phyloP scores from a whole-genome alignment of 2,888 invertebrate genomes.

The Phanerotoma sp. region DNA sequence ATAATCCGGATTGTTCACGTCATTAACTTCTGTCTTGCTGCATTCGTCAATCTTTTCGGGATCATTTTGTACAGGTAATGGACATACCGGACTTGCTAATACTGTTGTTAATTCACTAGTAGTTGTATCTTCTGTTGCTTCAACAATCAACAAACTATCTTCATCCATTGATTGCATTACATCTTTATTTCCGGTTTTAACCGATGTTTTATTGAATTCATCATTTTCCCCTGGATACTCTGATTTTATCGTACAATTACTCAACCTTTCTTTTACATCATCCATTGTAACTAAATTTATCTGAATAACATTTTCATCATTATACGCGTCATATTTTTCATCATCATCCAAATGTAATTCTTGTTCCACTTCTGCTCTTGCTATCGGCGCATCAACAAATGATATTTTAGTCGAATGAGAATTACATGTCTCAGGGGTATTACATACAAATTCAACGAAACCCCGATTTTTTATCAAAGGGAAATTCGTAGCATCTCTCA shows the following conservation, averaged over 20 bases:
- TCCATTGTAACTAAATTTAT: conserved; percentile 53
- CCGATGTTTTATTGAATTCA: conserved; percentile 47
- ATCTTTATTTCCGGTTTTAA: conserved; percentile 54
- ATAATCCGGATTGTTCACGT: conserved; percentile 55
- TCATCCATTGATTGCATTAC: conserved; percentile 59
- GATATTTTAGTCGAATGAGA: conserved; percentile 16
- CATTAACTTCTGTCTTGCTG: conserved; percentile 35
- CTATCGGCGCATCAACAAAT: conserved; percentile 47
- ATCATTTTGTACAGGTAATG: conserved; percentile 44
- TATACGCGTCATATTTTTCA: conserved; percentile 38
- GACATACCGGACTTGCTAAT: conserved; percentile 59
- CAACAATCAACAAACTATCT: conserved; percentile 63
- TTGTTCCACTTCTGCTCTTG: conserved; percentile 46
- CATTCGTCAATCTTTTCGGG: conserved; percentile 25
- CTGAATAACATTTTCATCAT: conserved; percentile 47
- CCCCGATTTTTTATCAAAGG: conserved; percentile 65
- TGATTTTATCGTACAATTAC: conserved; percentile 33
- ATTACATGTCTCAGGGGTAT: conserved; percentile 45
- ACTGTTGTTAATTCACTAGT: conserved; percentile 60
- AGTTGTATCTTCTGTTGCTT: conserved; percentile 65
- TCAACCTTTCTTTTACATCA: conserved; percentile 47
- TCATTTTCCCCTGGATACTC: neutral
- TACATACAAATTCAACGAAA: conserved; percentile 69
- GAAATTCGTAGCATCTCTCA: conserved; percentile 61
- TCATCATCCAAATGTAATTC: conserved; percentile 48